Percentiles rank a stretch among this genome's conserved stretches.
Evolutionary conservation across 2,113 vertebrate genomes (phyloP).

Genomic region (Acrocephalus kingi): DNA sequence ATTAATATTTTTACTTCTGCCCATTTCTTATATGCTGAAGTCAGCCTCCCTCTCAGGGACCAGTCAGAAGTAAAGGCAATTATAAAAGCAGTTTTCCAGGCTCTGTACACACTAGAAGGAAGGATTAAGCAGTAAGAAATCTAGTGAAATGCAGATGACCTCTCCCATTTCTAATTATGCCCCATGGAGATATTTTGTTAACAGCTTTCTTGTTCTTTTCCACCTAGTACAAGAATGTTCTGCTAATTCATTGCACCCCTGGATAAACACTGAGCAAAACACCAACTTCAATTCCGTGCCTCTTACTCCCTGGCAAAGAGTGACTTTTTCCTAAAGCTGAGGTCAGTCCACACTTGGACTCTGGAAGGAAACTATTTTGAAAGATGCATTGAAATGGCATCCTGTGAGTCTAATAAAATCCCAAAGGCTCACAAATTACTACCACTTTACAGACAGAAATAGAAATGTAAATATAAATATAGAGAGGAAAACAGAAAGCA

Average conservation of each 20-base stretch:
- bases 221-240: not conserved
- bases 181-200: not conserved
- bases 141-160: not conserved
- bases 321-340: slow-evolving; percentile 14
- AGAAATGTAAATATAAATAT: not conserved
- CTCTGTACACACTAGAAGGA: not conserved
- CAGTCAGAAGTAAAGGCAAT: not conserved
- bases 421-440: not conserved
- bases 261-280: not conserved
- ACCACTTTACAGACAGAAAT: not conserved
- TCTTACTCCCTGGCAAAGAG: not conserved
- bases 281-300: not conserved
- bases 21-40: not conserved
- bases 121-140: not conserved
- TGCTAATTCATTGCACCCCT: not conserved
- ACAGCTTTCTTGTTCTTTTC: not conserved
- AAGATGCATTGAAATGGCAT: not conserved
- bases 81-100: not conserved
- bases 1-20: slow-evolving; percentile 24
- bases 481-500: not conserved
- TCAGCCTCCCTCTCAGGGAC: not conserved
- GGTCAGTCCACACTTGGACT: not conserved
- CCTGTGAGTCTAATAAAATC: not conserved
- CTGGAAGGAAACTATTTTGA: slow-evolving; percentile 14
- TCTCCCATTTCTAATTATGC: not conserved